Conservation (phyloP, 2,888 invertebrate species). For the Laspeyria flexula region DNA sequence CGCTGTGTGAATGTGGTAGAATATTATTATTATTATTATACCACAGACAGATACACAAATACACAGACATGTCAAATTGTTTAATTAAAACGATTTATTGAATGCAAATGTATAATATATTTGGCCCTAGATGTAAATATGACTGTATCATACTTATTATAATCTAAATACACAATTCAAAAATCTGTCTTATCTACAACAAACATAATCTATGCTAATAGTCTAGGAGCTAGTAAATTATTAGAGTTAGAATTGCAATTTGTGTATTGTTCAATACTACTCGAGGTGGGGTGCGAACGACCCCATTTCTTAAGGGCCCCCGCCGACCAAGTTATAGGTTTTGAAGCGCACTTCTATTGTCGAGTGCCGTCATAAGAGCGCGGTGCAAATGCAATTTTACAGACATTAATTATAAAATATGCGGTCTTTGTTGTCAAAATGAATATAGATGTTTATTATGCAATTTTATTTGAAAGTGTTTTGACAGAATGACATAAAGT, state of each 20-base stretch:
- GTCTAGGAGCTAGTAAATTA: conserved; percentile 46
- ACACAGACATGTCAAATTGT: too few species aligned
- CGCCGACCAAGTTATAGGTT: conserved; percentile 57
- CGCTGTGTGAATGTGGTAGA: too few species aligned
- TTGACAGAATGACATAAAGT: too few species aligned
- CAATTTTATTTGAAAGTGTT: not conserved
- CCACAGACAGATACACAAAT: too few species aligned
- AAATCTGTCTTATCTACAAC: not conserved
- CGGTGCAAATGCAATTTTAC: conserved; percentile 50
- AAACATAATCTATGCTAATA: conserved; percentile 26
- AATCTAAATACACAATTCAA: too few species aligned
- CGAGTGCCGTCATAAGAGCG: conserved; percentile 49
- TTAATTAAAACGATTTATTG: too few species aligned
- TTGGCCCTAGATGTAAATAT: too few species aligned
- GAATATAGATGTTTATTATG: not conserved
- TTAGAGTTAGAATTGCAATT: conserved; percentile 69
- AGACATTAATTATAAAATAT: conserved; percentile 42
- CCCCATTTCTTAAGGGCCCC: conserved; percentile 49
- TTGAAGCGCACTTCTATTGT: conserved; percentile 58
- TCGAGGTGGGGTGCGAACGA: conserved; percentile 49
- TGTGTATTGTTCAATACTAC: conserved; percentile 58
- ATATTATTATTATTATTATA: too few species aligned
- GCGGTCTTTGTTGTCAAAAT: conserved; percentile 4
- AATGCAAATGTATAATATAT: too few species aligned
- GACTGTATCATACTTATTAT: too few species aligned